Evolutionary conservation across 2,113 vertebrate species (phyloP).

Genomic region (Cygnus buccinator): DNA sequence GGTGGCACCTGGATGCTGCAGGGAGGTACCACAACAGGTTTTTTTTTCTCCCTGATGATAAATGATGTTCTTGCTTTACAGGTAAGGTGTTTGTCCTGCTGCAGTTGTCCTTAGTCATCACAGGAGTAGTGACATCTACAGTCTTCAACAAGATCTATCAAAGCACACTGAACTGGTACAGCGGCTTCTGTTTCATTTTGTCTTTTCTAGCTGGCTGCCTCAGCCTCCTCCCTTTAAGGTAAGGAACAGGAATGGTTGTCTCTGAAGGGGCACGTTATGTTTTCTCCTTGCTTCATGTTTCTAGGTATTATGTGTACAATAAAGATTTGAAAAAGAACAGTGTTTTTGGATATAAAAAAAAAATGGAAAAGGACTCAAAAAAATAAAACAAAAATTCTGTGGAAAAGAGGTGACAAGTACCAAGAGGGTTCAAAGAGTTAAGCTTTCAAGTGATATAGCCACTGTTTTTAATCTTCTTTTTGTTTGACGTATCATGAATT

Average conservation of each 20-base stretch:
- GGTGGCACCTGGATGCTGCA: not conserved
- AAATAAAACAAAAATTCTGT: not conserved
- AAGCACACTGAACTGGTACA: slow-evolving; percentile 83
- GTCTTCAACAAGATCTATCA: slow-evolving; percentile 91
- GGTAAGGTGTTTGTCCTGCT: slow-evolving; percentile 86
- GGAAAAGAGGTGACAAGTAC: not conserved
- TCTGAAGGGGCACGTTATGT: not conserved
- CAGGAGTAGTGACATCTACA: slow-evolving; percentile 84
- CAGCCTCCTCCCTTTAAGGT: slow-evolving; percentile 89
- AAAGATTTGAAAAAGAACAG: not conserved
- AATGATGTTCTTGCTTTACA: slow-evolving; percentile 28
- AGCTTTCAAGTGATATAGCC: not conserved
- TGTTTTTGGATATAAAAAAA: not conserved
- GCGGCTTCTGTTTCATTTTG: slow-evolving; percentile 85
- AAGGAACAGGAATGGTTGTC: slow-evolving; percentile 26
- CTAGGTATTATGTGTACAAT: not conserved
- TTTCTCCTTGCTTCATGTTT: not conserved
- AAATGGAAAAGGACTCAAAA: rapidly evolving
- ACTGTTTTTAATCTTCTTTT: not conserved
- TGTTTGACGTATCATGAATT: not conserved
- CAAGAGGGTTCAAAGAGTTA: not conserved
- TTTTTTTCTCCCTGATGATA: not conserved
- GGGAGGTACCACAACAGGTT: not conserved
- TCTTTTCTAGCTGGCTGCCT: slow-evolving; percentile 83
- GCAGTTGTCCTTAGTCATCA: slow-evolving; percentile 85